Conservation (phyloP, 2,797 vertebrate species). For the Sphenopsis melanotis region DNA sequence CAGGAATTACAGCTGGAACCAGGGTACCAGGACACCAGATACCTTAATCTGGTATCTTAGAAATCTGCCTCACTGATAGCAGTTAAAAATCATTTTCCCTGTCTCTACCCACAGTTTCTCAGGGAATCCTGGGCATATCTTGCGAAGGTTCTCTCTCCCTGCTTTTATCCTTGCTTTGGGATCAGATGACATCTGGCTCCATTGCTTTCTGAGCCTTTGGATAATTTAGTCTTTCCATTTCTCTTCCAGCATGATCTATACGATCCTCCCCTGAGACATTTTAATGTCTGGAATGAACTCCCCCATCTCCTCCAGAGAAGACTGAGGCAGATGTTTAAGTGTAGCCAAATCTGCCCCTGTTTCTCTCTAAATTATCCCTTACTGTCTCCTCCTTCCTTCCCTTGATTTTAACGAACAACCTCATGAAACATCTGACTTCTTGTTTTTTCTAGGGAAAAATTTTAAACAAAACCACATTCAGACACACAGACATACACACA, state of each 20-base stretch:
- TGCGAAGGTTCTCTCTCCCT: background rate
- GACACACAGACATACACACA: slow-evolving; percentile 21
- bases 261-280: background rate
- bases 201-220: background rate
- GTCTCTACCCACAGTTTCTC: background rate
- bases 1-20: background rate
- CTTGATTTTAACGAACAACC: slow-evolving; percentile 19
- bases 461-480: slow-evolving; percentile 61
- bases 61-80: background rate
- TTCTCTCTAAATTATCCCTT: slow-evolving; percentile 36
- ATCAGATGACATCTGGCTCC: slow-evolving; percentile 13
- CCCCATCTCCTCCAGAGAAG: background rate
- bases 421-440: slow-evolving; percentile 32
- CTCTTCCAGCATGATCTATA: slow-evolving; percentile 29
- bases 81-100: background rate
- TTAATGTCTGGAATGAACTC: slow-evolving; percentile 24
- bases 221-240: slow-evolving; percentile 26
- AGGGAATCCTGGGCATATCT: background rate
- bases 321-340: slow-evolving; percentile 31
- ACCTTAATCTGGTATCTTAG: background rate
- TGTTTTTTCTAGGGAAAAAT: slow-evolving; percentile 44
- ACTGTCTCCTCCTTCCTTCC: slow-evolving; percentile 15
- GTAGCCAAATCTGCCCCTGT: background rate
- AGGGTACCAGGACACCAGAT: background rate
- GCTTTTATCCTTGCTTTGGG: background rate